Evolutionary conservation across 2,113 vertebrate genomes (phyloP).

Genomic region (Sander lucioperca): DNA sequence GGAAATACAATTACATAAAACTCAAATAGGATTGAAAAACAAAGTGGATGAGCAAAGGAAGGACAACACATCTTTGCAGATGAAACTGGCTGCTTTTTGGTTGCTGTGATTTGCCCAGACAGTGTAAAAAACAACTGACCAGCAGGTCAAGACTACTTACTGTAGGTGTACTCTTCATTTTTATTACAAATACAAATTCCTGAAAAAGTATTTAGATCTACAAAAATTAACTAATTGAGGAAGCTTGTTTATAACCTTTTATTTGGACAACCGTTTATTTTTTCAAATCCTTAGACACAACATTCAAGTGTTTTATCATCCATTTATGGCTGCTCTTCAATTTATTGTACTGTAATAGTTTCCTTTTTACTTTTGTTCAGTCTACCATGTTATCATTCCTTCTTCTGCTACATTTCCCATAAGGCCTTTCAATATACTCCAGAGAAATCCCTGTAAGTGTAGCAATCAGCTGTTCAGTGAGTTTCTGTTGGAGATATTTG

Average conservation of each 20-base stretch:
- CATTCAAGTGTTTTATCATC: background rate
- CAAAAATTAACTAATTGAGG: background rate
- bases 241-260: background rate
- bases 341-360: background rate
- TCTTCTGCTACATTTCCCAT: conserved; percentile 4
- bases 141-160: background rate
- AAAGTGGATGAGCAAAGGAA: background rate
- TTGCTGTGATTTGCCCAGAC: background rate
- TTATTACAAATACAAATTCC: background rate
- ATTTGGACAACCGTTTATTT: background rate
- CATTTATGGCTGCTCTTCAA: background rate
- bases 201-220: background rate
- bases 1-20: background rate
- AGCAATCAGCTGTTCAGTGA: background rate
- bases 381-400: background rate
- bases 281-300: background rate
- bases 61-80: background rate
- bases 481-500: background rate
- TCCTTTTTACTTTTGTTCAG: background rate
- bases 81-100: background rate
- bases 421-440: conserved; percentile 1
- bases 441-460: background rate
- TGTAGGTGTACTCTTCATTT: background rate
- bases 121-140: background rate
- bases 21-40: background rate